phyloP scores from a whole-genome alignment of 2,113 vertebrate species.

The Saguinus midas region DNA sequence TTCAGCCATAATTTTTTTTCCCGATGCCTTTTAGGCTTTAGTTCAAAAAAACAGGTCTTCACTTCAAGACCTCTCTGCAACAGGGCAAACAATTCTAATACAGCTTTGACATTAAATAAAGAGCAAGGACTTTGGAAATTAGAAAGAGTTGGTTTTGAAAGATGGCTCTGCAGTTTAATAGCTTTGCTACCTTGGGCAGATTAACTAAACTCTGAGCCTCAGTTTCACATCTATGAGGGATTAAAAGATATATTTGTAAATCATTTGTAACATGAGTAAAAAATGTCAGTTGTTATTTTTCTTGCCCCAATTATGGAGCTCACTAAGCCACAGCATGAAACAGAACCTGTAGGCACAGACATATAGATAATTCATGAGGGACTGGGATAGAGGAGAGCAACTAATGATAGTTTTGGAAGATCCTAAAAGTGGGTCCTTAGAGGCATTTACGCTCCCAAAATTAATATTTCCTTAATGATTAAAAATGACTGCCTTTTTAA shows the following conservation, averaged over 20 bases:
- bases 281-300: background rate
- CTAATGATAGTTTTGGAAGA: background rate
- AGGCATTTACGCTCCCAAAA: background rate
- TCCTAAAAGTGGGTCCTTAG: background rate
- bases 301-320: background rate
- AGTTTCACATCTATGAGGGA: background rate
- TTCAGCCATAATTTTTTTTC: background rate
- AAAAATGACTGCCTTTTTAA: background rate
- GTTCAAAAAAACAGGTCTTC: background rate
- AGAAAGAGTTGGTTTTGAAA: background rate
- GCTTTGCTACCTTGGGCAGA: background rate
- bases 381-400: background rate
- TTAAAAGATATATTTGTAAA: background rate
- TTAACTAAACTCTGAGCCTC: background rate
- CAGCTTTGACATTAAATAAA: background rate
- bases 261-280: background rate
- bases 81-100: background rate
- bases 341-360: background rate
- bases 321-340: background rate
- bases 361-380: background rate
- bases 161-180: background rate
- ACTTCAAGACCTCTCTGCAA: background rate
- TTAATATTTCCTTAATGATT: background rate
- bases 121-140: background rate
- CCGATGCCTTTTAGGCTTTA: background rate